These are phyloP conservation scores for Himalopsyche tibetana DNA, from an alignment of 2,888 invertebrate genomes.

Conservation along the genomic window DNA sequence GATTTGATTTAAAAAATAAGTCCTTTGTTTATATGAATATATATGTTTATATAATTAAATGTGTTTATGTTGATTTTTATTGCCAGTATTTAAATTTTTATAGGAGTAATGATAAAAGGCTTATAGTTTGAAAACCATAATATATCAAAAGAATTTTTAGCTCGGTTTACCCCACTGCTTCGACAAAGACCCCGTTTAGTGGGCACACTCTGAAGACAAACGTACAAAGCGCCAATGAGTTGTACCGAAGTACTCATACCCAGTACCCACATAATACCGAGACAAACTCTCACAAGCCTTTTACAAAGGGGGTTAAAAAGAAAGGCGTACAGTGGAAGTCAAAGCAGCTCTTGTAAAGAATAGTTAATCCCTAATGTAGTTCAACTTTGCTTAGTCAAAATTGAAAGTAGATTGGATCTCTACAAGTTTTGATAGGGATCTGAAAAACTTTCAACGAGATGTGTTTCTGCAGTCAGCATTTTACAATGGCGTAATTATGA, in stretches of 20 bases:
- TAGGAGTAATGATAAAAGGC: neutral
- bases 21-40: no score
- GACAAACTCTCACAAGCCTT: conserved; percentile 38
- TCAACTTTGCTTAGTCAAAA: conserved; percentile 38
- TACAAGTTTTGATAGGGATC: neutral
- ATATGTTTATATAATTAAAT: no score
- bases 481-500: neutral
- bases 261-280: conserved; percentile 35
- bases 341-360: conserved; percentile 37
- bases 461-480: neutral
- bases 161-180: conserved; percentile 15
- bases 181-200: conserved; percentile 53
- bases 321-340: conserved; percentile 28
- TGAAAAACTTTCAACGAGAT: neutral
- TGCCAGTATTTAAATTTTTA: neutral
- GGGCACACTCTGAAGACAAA: conserved; percentile 47
- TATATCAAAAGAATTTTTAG: conserved; percentile 13
- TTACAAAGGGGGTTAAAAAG: conserved; percentile 37
- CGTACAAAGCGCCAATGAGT: conserved; percentile 52
- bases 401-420: conserved; percentile 8
- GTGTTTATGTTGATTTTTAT: no score
- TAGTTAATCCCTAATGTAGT: conserved; percentile 40
- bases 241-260: neutral
- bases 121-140: conserved; percentile 18
- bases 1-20: no score